Evolutionary conservation across 2,113 vertebrate species (phyloP).

Genomic region (Catharus bicknelli): DNA sequence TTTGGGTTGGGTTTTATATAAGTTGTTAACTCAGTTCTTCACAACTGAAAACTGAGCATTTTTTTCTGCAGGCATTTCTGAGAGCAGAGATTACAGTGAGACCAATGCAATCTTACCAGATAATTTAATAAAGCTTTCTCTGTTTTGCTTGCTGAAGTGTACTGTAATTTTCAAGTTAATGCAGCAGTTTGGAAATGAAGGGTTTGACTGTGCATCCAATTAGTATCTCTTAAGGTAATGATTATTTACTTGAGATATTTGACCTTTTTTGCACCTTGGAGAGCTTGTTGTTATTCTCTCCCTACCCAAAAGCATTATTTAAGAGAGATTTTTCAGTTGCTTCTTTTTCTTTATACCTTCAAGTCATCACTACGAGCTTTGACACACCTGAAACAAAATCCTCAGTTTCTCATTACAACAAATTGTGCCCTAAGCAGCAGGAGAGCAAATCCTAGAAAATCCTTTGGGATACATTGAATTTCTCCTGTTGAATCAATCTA

Average conservation of each 20-base stretch:
- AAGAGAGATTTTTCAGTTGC: conserved; percentile 13
- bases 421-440: conserved; percentile 63
- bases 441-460: conserved; percentile 63
- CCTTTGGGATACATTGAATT: conserved; percentile 69
- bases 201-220: background rate
- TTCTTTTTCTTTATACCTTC: conserved; percentile 18
- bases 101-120: background rate
- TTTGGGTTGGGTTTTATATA: background rate
- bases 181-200: background rate
- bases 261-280: conserved; percentile 11
- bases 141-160: conserved; percentile 1
- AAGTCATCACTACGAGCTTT: conserved; percentile 43
- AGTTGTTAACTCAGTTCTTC: background rate
- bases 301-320: conserved; percentile 34
- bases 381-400: conserved; percentile 68
- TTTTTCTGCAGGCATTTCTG: background rate
- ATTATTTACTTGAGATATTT: background rate
- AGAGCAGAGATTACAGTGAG: background rate
- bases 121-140: conserved; percentile 12
- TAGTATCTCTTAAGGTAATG: background rate
- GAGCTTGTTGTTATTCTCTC: background rate
- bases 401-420: conserved; percentile 71
- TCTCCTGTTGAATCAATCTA: conserved; percentile 76
- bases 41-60: background rate
- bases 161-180: conserved; percentile 17